A percentile compares a stretch with the other conserved stretches of the same genome.
These are phyloP conservation scores for Dolichoris vasculosae DNA, from an alignment of 1,140 invertebrate genomes.

Conservation along the genomic window DNA sequence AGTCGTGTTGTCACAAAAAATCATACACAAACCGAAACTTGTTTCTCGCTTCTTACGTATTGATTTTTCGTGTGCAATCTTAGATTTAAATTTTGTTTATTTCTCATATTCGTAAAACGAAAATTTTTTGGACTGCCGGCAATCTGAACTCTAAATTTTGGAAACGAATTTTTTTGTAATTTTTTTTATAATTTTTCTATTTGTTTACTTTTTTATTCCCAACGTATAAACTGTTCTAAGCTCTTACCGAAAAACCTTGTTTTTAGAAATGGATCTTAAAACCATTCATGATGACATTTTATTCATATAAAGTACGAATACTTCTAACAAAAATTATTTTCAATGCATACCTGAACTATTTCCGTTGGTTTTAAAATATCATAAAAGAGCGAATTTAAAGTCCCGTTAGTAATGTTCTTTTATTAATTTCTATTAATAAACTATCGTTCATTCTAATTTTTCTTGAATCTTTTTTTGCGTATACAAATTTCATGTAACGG, in stretches of 20 bases:
- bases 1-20: conserved; percentile 44
- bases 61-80: conserved; percentile 34
- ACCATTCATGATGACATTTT: conserved; percentile 6
- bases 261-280: conserved; percentile 1
- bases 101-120: conserved; percentile 41
- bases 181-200: conserved; percentile 36
- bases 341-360: neutral
- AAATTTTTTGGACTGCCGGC: conserved; percentile 37
- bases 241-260: neutral
- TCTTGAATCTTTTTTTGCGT: neutral
- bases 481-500: neutral
- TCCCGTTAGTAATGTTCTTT: neutral
- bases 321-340: conserved; percentile 20
- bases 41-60: conserved; percentile 6
- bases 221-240: conserved; percentile 1
- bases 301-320: conserved; percentile 35
- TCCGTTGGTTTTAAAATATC: conserved; percentile 32
- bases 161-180: conserved; percentile 39
- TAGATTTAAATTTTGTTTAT: conserved; percentile 43
- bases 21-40: conserved; percentile 37
- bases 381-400: conserved; percentile 23
- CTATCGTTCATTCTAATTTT: neutral
- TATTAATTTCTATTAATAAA: conserved; percentile 33
- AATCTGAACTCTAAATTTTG: conserved; percentile 44
- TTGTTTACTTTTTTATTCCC: conserved; percentile 22